Evolutionary conservation across 1,140 invertebrate species (phyloP), one percentile per base, ranked within the genome.

Genomic region (Mizuhopecten yessoensis): DNA sequence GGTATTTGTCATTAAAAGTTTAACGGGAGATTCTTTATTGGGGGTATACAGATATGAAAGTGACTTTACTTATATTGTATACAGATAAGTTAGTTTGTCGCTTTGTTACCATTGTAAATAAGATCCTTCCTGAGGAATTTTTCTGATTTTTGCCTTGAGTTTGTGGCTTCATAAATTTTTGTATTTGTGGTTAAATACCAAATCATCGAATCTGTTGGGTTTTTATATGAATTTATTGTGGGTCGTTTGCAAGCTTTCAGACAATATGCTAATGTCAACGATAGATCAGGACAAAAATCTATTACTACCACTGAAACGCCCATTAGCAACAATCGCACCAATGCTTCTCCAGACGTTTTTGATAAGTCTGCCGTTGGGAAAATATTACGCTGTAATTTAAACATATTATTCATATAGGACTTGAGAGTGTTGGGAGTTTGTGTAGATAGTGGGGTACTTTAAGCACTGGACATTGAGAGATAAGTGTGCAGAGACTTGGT

Each of bases 361-460:
- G 57, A 75, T 75, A 75, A 17, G 57, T 75, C 57, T 75, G 11
- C n/a, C 57, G 11, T n/a, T 75, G 57, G 57, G n/a, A 75, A 75
- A 75, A 75, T 75, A 75, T 75, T 75, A 75, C 57, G 57, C 57
- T 7, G 57, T 75, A 75, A 75, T 75, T 75, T 75, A 75, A 75
- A 75, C 57, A 75, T 75, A 75, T 75, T 29, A 75, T 75, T 75
- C 57, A 75, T 75, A 75, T 17, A n/a, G 57, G 57, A 75, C 57
- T 29, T 29, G 17, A 75, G 57, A 17, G 57, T 75, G n/a, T 75
- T 75, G 57, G n/a, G 57, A 29, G 57, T 29, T 75, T n/a, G 57
- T 75, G 57, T 75, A 75, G 57, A 75, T 75, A 75, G 20, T 9
- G 42, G 57, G 45, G 57, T 75, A 75, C 57, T 75, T 75, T 7